Conservation (phyloP, 2,888 invertebrate genomes). For the Phania funesta region DNA sequence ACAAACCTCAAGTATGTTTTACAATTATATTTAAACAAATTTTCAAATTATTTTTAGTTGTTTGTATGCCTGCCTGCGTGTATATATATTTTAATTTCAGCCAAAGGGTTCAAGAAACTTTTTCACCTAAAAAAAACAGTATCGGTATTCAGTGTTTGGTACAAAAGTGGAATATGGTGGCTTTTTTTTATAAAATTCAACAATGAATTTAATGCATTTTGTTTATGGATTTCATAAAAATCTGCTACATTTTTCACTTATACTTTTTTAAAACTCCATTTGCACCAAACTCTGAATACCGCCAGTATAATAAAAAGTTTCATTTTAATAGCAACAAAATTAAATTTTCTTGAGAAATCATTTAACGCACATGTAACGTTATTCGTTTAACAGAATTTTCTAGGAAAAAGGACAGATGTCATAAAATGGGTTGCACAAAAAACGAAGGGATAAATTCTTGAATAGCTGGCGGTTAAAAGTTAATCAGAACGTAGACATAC, state of each 20-base stretch:
- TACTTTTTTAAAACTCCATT: too few relatives aligned
- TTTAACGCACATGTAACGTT: slow-evolving; percentile 39
- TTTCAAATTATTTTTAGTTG: slow-evolving; percentile 46
- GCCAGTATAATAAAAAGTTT: background rate
- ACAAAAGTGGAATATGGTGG: too few relatives aligned
- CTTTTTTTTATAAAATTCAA: too few relatives aligned
- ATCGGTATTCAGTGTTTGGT: too few relatives aligned
- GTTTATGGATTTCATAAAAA: too few relatives aligned
- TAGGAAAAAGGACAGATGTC: slow-evolving; percentile 4
- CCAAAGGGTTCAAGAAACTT: too few relatives aligned
- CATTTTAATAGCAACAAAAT: slow-evolving; percentile 28
- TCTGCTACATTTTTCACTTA: too few relatives aligned
- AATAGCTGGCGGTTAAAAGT: slow-evolving; percentile 45
- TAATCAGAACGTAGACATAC: slow-evolving; percentile 2
- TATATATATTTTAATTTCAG: too few relatives aligned
- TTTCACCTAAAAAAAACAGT: too few relatives aligned
- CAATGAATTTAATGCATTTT: too few relatives aligned
- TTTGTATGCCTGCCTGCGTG: background rate
- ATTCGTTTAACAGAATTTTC: slow-evolving; percentile 30
- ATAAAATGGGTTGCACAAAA: background rate
- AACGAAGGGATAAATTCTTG: slow-evolving; percentile 24
- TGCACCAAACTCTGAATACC: background rate
- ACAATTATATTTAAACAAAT: slow-evolving; percentile 41
- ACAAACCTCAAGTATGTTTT: slow-evolving; percentile 40
- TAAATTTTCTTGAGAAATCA: slow-evolving; percentile 39